Evolutionary conservation across 2,888 invertebrate species (phyloP), one percentile per base, ranked within the genome.

Genomic region (Polydrusus pterygomalis): DNA sequence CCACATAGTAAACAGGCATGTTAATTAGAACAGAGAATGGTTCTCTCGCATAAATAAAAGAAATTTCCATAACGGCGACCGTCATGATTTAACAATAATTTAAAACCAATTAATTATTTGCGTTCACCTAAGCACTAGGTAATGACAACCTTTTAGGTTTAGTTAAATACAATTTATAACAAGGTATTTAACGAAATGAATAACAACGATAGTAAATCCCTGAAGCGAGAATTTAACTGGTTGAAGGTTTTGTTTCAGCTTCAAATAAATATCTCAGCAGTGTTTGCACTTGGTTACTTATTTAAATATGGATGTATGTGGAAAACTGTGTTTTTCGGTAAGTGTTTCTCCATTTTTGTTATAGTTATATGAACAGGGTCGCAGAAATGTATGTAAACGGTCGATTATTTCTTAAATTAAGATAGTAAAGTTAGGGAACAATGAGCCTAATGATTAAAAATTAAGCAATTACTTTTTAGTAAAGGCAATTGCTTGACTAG

Each of bases 241-340:
- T 90, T 92, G 0, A 89, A 90, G 15, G 94, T 95, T 0, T 88
- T 95, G 0, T 92, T 93, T 85, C 93, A 92, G 84, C 92, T 95
- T 74, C 93, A 96, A 86, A 86, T 95, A 5, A 92, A 94, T 81
- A 88, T 93, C 0, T 88, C 94, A 1, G 93, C 93, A 0, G 63
- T 92, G 0, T 93, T 92, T 82, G 93, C 93, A 15, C 74, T 93
- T 11, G 91, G 91, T 85, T 86, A 93, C 2, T 90, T 91, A 79
- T 30, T 84, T 18, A 74, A 38, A 45, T 81, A 82, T 51, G 82
- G 85, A 56, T 83, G 84, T 11, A 81, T 82, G 64, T 81, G 84
- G 79, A 74, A 64, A 40, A 86, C 86, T 1, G 77, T 83, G 17
- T 76, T 85, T 60, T 86, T 83, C 79, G 81, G 86, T 86, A 82